Conservation (phyloP, 2,888 invertebrate genomes). For the Plemyria rubiginata region DNA sequence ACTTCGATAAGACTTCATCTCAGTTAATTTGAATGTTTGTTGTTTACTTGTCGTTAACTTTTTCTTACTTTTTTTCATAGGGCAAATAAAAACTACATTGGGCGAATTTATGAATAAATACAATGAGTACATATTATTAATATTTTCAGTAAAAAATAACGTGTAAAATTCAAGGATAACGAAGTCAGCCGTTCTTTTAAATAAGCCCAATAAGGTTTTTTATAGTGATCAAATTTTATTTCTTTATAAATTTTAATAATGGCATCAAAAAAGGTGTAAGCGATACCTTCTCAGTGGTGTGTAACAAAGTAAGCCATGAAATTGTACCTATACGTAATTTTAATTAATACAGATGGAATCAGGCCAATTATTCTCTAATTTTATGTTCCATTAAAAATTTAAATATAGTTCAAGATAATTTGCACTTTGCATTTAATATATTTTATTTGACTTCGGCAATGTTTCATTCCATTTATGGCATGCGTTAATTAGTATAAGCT, state of each 20-base stretch:
- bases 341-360: constrained; percentile 58
- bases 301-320: constrained; percentile 49
- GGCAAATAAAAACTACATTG: no score
- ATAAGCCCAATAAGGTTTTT: neutral
- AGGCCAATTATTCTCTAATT: constrained; percentile 51
- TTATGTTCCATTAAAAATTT: constrained; percentile 43
- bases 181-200: neutral
- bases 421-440: constrained; percentile 34
- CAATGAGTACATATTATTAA: no score
- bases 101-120: no score
- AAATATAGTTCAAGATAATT: constrained; percentile 27
- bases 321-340: constrained; percentile 52
- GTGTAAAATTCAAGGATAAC: no score
- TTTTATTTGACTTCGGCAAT: constrained; percentile 25
- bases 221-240: neutral
- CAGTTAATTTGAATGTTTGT: no score
- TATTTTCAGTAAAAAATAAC: no score
- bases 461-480: constrained; percentile 11
- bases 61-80: no score
- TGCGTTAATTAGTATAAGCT: constrained; percentile 23
- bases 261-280: constrained; percentile 5
- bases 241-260: neutral
- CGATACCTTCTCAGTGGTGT: constrained; percentile 48
- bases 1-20: no score
- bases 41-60: no score